Evolutionary conservation across 2,888 invertebrate genomes (phyloP), one percentile per base, ranked within the genome.

Genomic region (Dromius quadrimaculatus): DNA sequence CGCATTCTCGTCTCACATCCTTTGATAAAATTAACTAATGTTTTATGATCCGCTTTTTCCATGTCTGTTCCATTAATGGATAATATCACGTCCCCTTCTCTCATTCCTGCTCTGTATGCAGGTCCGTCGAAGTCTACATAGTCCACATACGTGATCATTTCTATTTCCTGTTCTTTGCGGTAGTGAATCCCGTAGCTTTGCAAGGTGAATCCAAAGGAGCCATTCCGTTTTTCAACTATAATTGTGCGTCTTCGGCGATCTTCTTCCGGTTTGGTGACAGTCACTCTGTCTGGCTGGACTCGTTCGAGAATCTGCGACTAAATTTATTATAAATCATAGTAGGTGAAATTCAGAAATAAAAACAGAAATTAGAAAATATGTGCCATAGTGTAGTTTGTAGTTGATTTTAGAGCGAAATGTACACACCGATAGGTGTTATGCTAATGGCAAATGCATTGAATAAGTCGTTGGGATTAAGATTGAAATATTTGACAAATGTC

Each of bases 101-200:
- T 87, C 93, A 98, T 94, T 3, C 98, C 98, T 0, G 97, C 93
- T 73, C 90, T 87, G 77, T 92, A 94, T 0, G 98, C 97, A 0
- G 97, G 92, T 0, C 97, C 97, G 74, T 94, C 94, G 72, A 91
- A 89, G 76, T 96, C 97, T 68, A 98, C 96, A 81, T 95, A 96
- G 80, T 98, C 98, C 47, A 98, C 97, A 80, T 98, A 98, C 0
- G 97, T 98, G 71, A 98, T 94, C 85, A 97, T 92, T 83, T 98
- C 97, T 71, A 97, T 93, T 81, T 96, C 95, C 80, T 94, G 92
- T 77, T 94, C 95, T 84, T 92, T 91, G 80, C 95, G 95, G 82
- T 97, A 96, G 80, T 97, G 96, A 72, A 98, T 97, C 32, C 97
- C 97, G 81, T 98, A 98, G 77, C 97, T 97, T 88, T 98, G 97